These are phyloP conservation scores for Pelvicachromis taeniatus DNA, from an alignment of 2,113 vertebrate species.

Conservation along the genomic window DNA sequence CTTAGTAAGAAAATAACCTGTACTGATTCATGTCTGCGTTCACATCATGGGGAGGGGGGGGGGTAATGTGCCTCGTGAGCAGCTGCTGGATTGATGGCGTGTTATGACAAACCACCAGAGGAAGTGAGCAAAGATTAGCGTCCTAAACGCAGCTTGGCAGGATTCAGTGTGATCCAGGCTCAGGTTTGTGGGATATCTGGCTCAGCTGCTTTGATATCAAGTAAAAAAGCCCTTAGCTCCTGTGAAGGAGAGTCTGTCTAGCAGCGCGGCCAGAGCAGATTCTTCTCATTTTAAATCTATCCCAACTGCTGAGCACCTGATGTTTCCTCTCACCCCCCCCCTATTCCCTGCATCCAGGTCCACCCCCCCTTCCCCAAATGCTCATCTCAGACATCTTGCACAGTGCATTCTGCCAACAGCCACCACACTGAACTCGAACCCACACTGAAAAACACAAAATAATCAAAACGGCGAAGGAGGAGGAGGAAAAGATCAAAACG, in stretches of 20 bases:
- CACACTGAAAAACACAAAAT: background rate
- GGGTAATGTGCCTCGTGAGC: constrained; percentile 46
- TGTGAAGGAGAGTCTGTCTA: constrained; percentile 2
- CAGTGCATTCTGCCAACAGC: constrained; percentile 56
- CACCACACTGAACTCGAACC: constrained; percentile 33
- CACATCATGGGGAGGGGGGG: background rate
- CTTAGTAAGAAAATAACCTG: constrained; percentile 44
- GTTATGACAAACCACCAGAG: background rate
- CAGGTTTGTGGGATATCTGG: background rate
- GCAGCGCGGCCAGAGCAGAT: constrained; percentile 4
- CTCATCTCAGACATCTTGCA: constrained; percentile 31
- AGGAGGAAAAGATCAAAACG: background rate
- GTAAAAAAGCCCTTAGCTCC: background rate
- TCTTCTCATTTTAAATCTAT: constrained; percentile 9
- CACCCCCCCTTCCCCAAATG: background rate
- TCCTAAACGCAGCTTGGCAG: background rate
- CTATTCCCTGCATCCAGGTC: background rate
- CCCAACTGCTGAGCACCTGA: constrained; percentile 26
- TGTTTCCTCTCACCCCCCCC: background rate
- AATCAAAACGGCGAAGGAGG: background rate
- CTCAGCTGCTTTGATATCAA: background rate
- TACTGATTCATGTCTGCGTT: constrained; percentile 32
- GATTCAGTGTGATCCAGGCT: background rate
- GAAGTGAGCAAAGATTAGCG: background rate
- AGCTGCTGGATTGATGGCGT: constrained; percentile 34